phyloP scores from a whole-genome alignment of 2,113 vertebrate species.

The Taurulus bubalis region DNA sequence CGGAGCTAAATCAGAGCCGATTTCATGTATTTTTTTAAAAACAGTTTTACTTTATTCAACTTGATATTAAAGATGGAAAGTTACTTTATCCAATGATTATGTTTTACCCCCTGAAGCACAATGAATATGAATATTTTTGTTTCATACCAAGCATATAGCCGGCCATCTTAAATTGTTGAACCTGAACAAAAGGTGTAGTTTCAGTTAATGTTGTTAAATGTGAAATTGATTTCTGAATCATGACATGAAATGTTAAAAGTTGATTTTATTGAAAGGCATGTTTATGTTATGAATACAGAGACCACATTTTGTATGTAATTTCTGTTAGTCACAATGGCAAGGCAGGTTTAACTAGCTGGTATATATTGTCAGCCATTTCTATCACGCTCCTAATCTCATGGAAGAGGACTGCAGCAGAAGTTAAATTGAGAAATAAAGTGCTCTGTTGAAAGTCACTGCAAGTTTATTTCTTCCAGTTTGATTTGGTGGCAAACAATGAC shows the following conservation, averaged over 20 bases:
- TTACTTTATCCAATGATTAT: conserved; percentile 8
- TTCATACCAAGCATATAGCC: background rate
- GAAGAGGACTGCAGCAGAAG: conserved; percentile 33
- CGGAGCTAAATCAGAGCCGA: background rate
- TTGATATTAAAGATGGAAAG: background rate
- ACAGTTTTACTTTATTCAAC: background rate
- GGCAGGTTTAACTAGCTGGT: conserved; percentile 25
- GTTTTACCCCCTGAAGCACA: conserved; percentile 28
- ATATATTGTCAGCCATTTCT: conserved; percentile 26
- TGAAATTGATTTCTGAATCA: background rate
- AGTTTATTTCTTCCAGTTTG: background rate
- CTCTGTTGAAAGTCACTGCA: conserved; percentile 47
- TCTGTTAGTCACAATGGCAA: conserved; percentile 32
- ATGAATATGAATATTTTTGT: background rate
- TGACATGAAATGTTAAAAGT: background rate
- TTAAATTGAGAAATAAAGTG: conserved; percentile 71
- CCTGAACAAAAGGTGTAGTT: conserved; percentile 3
- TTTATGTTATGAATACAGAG: conserved; percentile 49
- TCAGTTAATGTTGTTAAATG: background rate
- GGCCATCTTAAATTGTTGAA: background rate
- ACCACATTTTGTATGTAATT: background rate
- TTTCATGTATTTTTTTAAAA: background rate
- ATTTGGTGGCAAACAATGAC: conserved; percentile 13
- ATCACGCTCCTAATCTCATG: background rate
- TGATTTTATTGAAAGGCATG: conserved; percentile 51